A percentile compares a stretch with the other conserved stretches of the same genome.
Evolutionary conservation across 53 echinoderm and acorn worm species (phyloP).

Genomic region (Zoroaster sp.): DNA sequence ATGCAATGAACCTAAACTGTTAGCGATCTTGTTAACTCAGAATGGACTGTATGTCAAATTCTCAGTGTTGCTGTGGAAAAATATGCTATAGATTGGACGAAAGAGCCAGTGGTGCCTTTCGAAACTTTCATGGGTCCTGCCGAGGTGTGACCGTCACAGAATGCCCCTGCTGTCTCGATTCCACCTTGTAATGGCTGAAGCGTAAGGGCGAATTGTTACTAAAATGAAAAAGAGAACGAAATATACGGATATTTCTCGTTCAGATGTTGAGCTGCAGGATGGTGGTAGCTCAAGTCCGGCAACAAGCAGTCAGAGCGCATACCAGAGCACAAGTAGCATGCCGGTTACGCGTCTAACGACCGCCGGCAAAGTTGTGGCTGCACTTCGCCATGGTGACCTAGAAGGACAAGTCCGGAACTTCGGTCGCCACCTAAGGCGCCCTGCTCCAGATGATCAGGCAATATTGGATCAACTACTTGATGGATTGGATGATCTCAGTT

Average conservation of each 20-base stretch:
- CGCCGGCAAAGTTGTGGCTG: conserved; percentile 75
- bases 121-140: not conserved
- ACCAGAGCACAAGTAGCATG: conserved; percentile 49
- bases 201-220: conserved; percentile 24
- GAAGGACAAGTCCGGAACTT: conserved; percentile 88
- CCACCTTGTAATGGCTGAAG: conserved; percentile 6
- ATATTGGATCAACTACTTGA: conserved; percentile 77
- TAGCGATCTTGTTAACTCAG: not conserved
- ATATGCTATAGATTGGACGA: conserved; percentile 11
- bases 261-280: conserved; percentile 19
- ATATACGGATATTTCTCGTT: conserved; percentile 30
- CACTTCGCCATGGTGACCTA: conserved; percentile 78
- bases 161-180: conserved; percentile 7
- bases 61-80: not conserved
- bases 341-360: conserved; percentile 7
- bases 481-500: conserved; percentile 82
- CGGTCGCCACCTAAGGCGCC: conserved; percentile 77
- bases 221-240: conserved; percentile 37
- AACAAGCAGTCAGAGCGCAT: conserved; percentile 41
- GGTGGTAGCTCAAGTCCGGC: conserved; percentile 38
- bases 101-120: not conserved
- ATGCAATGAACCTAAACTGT: too few relatives aligned
- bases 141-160: not conserved
- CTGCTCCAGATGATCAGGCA: conserved; percentile 78
- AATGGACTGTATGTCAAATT: not conserved